phyloP scores from a whole-genome alignment of 2,113 vertebrate genomes.

The Nestor notabilis region DNA sequence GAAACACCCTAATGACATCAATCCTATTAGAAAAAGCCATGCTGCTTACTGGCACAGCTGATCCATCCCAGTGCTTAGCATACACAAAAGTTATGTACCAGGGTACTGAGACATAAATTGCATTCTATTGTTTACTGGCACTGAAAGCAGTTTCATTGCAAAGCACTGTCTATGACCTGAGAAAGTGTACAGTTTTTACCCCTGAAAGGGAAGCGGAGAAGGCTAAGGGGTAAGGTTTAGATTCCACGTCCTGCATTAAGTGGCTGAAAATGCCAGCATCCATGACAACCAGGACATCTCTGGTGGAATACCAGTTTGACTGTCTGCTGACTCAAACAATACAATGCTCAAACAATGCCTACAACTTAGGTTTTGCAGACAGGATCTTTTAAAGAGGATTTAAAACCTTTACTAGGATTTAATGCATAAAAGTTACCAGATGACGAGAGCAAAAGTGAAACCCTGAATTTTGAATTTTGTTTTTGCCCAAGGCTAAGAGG shows the following conservation, averaged over 20 bases:
- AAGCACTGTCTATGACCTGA: neutral
- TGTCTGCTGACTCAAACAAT: neutral
- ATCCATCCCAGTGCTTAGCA: neutral
- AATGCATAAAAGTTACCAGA: neutral
- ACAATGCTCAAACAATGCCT: neutral
- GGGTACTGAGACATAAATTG: neutral
- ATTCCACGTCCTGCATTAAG: neutral
- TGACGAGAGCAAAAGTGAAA: neutral
- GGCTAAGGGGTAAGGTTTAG: neutral
- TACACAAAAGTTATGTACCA: neutral
- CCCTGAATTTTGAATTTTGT: neutral
- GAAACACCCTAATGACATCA: slow-evolving; percentile 51
- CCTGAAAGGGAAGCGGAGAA: neutral
- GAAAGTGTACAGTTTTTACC: neutral
- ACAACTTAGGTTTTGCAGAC: neutral
- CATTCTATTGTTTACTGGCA: neutral
- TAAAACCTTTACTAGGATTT: neutral
- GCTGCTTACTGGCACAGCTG: neutral
- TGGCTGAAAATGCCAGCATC: neutral
- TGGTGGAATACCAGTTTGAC: neutral
- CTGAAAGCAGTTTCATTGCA: neutral
- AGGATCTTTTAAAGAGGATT: neutral
- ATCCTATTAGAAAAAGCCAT: neutral
- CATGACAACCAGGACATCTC: neutral
- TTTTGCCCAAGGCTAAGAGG: neutral